Conservation (phyloP, 2,797 vertebrate genomes). For the Sebastes miniatus region DNA sequence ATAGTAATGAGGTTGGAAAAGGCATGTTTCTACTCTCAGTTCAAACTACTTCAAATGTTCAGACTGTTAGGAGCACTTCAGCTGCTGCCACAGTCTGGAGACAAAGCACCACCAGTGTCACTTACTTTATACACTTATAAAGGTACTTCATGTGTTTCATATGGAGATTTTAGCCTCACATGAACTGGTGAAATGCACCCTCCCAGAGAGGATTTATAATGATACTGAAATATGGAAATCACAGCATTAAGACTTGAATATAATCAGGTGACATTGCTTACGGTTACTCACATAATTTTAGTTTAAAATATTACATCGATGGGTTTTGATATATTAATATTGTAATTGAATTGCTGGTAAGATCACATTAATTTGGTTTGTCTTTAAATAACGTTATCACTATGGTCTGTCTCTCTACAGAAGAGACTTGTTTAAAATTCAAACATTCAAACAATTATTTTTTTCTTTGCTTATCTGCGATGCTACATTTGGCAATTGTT, state of each 20-base stretch:
- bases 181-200: not conserved
- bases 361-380: too few relatives aligned
- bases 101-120: not conserved
- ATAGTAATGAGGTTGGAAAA: not conserved
- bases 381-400: too few relatives aligned
- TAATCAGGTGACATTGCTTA: too few relatives aligned
- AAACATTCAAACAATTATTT: not conserved
- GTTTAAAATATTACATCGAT: too few relatives aligned
- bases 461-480: not conserved
- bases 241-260: too few relatives aligned
- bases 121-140: not conserved
- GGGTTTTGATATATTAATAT: too few relatives aligned
- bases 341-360: too few relatives aligned
- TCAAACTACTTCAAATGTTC: not conserved
- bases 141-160: not conserved
- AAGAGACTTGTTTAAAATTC: too few relatives aligned
- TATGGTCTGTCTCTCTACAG: too few relatives aligned
- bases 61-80: not conserved
- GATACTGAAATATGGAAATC: too few relatives aligned
- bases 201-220: too few relatives aligned
- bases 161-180: not conserved
- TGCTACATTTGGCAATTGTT: not conserved
- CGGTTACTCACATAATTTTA: not conserved
- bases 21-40: not conserved
- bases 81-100: not conserved